Percentiles rank a stretch among this genome's conserved stretches.
Conservation (phyloP, 2,113 vertebrate species). For the Poeciliopsis occidentalis region DNA sequence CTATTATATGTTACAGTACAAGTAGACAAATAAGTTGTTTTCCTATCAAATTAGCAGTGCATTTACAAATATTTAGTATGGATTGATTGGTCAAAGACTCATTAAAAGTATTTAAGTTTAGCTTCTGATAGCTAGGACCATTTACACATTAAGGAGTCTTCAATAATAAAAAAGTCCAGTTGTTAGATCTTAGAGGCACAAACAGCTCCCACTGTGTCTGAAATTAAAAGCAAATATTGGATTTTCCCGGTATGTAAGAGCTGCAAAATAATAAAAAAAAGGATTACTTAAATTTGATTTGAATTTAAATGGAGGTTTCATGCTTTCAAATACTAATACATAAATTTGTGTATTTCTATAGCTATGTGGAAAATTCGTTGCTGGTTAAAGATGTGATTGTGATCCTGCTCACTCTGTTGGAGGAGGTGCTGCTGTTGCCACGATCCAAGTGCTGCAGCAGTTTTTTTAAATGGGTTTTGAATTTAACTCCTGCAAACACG, state of each 20-base stretch:
- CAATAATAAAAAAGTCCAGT: not conserved
- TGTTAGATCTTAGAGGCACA: not conserved
- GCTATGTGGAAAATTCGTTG: slow-evolving; percentile 69
- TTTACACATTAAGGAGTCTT: no score
- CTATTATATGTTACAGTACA: no score
- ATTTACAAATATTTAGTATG: no score
- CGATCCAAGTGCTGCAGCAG: slow-evolving; percentile 60
- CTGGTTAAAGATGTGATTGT: slow-evolving; percentile 64
- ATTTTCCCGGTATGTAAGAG: not conserved
- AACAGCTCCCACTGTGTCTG: not conserved
- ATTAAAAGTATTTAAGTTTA: no score
- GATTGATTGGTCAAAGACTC: no score
- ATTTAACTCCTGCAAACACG: slow-evolving; percentile 91
- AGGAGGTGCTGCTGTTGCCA: not conserved
- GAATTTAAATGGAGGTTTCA: not conserved
- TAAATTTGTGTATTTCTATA: not conserved
- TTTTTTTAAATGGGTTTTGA: slow-evolving; percentile 85
- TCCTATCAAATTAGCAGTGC: no score
- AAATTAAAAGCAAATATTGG: not conserved
- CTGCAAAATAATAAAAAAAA: not conserved
- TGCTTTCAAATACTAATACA: not conserved
- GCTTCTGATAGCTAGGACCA: no score
- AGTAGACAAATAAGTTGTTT: no score
- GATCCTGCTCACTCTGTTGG: slow-evolving; percentile 11
- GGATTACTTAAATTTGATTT: not conserved